Evolutionary conservation across 2,888 invertebrate species (phyloP).

Genomic region (Tipula vernalis): DNA sequence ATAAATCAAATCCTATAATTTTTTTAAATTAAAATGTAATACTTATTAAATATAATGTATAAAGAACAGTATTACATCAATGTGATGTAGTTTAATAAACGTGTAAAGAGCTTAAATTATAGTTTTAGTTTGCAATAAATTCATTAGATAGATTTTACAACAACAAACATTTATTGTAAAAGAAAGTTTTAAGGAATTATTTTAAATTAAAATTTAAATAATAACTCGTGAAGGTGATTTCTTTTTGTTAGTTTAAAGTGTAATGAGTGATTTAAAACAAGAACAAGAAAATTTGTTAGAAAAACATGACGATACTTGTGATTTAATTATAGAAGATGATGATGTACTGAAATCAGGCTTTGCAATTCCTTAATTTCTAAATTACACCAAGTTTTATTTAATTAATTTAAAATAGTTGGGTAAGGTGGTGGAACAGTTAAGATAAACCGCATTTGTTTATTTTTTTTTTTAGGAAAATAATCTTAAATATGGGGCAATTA

Average conservation of each 20-base stretch:
- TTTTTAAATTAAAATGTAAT: not conserved
- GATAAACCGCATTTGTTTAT: not conserved
- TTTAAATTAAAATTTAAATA: not conserved
- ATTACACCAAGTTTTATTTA: not conserved
- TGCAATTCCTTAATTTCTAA: not conserved
- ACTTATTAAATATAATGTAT: not conserved
- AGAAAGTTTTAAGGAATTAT: not conserved
- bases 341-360: conserved; percentile 8
- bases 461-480: conserved; percentile 14
- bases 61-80: not conserved
- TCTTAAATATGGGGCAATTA: conserved; percentile 26
- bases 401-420: conserved; percentile 27
- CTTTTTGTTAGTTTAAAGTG: not conserved
- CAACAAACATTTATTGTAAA: not conserved
- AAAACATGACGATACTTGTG: conserved; percentile 5
- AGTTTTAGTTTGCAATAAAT: not conserved
- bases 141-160: not conserved
- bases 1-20: not conserved
- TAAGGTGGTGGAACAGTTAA: conserved; percentile 36
- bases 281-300: not conserved
- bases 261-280: conserved; percentile 6
- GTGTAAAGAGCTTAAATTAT: not conserved
- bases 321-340: conserved; percentile 6
- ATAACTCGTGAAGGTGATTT: not conserved
- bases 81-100: not conserved